phyloP scores from a whole-genome alignment of 2,113 vertebrate species.

The Coptodon rendalli region DNA sequence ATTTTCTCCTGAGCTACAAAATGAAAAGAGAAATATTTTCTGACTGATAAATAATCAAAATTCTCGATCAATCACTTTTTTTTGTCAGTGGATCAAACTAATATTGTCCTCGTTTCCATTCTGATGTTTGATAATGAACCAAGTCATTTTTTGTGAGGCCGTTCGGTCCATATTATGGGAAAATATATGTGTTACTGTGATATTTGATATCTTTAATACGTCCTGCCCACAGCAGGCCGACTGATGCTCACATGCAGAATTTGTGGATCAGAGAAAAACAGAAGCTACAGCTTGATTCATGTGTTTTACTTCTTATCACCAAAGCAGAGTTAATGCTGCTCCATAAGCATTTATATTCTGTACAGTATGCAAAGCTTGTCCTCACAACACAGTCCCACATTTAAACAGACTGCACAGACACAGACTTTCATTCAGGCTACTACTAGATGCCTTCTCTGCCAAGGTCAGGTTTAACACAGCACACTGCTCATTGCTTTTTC shows the following conservation, averaged over 20 bases:
- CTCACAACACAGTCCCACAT: not conserved
- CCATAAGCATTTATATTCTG: not conserved
- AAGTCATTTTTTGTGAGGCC: not conserved
- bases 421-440: not conserved
- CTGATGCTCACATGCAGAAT: not conserved
- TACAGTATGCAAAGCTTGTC: not conserved
- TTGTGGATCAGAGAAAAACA: not conserved
- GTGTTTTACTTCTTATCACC: not conserved
- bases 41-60: not conserved
- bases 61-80: not conserved
- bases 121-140: not conserved
- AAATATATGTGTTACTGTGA: not conserved
- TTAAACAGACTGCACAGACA: not conserved
- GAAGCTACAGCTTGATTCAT: not conserved
- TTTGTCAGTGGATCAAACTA: not conserved
- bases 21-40: not conserved
- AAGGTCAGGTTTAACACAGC: not conserved
- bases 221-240: not conserved
- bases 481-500: not conserved
- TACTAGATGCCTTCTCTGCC: not conserved
- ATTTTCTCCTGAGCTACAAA: not conserved
- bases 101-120: not conserved
- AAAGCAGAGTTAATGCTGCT: not conserved
- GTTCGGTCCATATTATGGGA: not conserved
- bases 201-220: not conserved